Base-by-base conservation (phyloP, 2,888 invertebrate genomes). In the Leuctra nigra region DNA sequence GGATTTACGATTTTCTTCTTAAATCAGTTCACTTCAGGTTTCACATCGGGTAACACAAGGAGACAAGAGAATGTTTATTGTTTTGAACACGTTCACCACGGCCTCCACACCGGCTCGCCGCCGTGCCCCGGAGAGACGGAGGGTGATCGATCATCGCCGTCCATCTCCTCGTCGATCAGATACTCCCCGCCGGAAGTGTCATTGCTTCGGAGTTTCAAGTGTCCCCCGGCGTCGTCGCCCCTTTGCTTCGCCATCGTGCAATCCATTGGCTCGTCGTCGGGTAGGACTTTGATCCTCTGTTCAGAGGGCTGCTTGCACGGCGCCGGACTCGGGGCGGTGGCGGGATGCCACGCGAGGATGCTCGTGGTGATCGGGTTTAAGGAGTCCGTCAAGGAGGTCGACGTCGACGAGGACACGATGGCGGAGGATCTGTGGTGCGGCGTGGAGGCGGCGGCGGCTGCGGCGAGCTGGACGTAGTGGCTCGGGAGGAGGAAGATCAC, bases 401-500 rank as follows among this genome's bases (percentile, higher is more conserved):
- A 23, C 25, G 33, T 18, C 25, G 55, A 20, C 20, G 50, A 7
- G 54, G 59, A 47, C 9, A 54, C 35, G 44, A 55, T 16, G n/a
- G 25, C 22, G 24, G 41, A 36, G 20, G 46, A 14, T 7, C 46
- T 29, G 29, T 52, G 50, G n/a, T 48, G 48, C 29, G 24, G 48
- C 18, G 44, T 33, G 11, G 41, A 41, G n/a, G 41, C 53, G 22
- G 61, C 59, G n/a, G 61, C 58, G 53, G 79, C 79, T 2, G 77
- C 77, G 1, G 79, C 78, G 48, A 80, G 64, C 65, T 81, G 80
- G 9, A 81, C 76, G 67, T 81, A 81, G 67, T 81, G 80, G 66
- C 80, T 79, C 38, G 81, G 81, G 38, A 81, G 69, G 2, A 81
- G 72, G 65, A 81, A 77, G 16, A 81, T 80, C 38, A 80, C 79